A percentile compares a stretch with the other conserved stretches of the same genome.
phyloP scores from a whole-genome alignment of 2,113 vertebrate genomes.

The Xiphophorus couchianus region DNA sequence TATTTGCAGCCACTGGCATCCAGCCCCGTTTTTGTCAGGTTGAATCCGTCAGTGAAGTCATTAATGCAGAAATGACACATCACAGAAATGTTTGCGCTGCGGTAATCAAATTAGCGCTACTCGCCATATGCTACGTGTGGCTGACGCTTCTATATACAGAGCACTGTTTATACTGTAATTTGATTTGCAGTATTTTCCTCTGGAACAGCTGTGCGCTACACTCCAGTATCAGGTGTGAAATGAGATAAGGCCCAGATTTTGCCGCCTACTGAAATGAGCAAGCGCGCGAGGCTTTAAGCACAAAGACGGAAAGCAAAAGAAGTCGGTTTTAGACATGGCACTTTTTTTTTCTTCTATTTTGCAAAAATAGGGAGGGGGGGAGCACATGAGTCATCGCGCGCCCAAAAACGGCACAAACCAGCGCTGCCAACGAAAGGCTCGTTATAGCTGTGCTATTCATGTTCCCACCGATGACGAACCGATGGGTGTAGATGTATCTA shows the following conservation, averaged over 20 bases:
- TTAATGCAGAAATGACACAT: constrained; percentile 22
- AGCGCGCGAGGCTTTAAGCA: neutral
- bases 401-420: neutral
- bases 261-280: neutral
- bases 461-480: neutral
- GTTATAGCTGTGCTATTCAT: neutral
- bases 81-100: neutral
- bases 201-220: neutral
- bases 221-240: neutral
- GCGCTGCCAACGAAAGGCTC: neutral
- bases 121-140: constrained; percentile 4
- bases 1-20: constrained; percentile 1
- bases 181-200: constrained; percentile 15
- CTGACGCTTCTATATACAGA: neutral
- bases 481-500: neutral
- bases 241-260: neutral
- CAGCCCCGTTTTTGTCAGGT: neutral
- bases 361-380: neutral
- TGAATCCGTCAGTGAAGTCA: constrained; percentile 8
- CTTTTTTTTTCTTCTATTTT: neutral
- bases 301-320: neutral
- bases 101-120: constrained; percentile 7
- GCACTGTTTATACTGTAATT: constrained; percentile 1
- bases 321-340: neutral
- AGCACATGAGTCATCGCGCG: neutral